Conservation (phyloP, 2,888 invertebrate species). For the Epirrhoe tristata region DNA sequence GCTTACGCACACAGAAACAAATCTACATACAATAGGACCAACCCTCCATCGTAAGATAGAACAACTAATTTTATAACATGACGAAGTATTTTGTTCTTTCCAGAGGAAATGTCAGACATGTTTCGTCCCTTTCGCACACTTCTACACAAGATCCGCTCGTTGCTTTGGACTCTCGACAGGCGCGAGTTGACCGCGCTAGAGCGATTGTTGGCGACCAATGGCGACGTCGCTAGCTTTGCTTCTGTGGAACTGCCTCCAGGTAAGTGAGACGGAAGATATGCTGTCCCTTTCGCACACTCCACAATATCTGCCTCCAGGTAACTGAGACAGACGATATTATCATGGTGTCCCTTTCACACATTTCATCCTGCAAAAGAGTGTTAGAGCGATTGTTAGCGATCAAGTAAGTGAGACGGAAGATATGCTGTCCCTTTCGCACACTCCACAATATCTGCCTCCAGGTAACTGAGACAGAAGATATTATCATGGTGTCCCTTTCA, state of each 20-base stretch:
- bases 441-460: background rate
- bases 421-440: background rate
- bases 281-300: background rate
- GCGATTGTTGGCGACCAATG: slow-evolving; percentile 95
- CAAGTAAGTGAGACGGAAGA: slow-evolving; percentile 20
- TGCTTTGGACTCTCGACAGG: slow-evolving; percentile 94
- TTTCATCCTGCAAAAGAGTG: too few species aligned
- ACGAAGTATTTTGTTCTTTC: slow-evolving; percentile 43
- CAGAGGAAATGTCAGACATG: slow-evolving; percentile 96
- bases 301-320: slow-evolving; percentile 53
- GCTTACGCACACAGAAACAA: too few species aligned
- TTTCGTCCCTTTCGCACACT: slow-evolving; percentile 97
- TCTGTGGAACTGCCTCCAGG: slow-evolving; percentile 69
- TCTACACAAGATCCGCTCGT: slow-evolving; percentile 95
- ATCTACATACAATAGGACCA: too few species aligned
- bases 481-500: too few species aligned
- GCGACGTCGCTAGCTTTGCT: slow-evolving; percentile 87
- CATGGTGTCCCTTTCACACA: background rate
- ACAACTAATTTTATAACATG: too few species aligned
- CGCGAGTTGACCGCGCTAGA: slow-evolving; percentile 94
- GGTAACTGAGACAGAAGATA: too few species aligned
- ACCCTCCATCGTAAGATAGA: too few species aligned
- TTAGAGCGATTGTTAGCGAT: slow-evolving; percentile 95
- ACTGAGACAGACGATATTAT: slow-evolving; percentile 6
- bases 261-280: slow-evolving; percentile 11